Evolutionary conservation across 2,113 vertebrate species (phyloP).

Genomic region (Charina bottae): DNA sequence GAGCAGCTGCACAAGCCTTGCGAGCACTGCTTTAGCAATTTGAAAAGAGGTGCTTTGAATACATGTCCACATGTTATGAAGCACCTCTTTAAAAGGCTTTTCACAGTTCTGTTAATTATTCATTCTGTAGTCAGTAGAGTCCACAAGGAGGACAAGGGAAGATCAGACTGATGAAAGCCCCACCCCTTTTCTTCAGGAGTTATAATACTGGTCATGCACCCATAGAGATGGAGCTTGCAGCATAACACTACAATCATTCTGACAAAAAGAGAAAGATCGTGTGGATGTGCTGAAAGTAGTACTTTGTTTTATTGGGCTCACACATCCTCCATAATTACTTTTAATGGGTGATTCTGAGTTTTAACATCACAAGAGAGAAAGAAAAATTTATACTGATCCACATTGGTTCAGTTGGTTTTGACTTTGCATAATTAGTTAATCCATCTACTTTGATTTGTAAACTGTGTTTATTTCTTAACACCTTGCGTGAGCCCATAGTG

Average conservation of each 20-base stretch:
- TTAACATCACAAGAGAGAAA: neutral
- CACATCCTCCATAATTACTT: neutral
- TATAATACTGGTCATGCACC: neutral
- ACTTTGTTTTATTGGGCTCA: neutral
- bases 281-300: neutral
- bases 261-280: neutral
- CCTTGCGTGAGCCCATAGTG: no score
- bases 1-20: constrained; percentile 1
- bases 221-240: neutral
- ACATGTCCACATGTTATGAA: neutral
- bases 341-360: neutral
- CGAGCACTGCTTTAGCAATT: neutral
- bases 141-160: neutral
- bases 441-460: neutral
- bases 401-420: neutral
- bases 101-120: neutral
- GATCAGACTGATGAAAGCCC: neutral
- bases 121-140: neutral
- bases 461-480: neutral
- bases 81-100: neutral
- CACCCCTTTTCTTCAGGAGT: neutral
- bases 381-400: neutral
- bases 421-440: neutral
- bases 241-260: neutral
- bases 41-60: neutral